phyloP scores from a whole-genome alignment of 2,113 vertebrate genomes.

The Phoxinus phoxinus region DNA sequence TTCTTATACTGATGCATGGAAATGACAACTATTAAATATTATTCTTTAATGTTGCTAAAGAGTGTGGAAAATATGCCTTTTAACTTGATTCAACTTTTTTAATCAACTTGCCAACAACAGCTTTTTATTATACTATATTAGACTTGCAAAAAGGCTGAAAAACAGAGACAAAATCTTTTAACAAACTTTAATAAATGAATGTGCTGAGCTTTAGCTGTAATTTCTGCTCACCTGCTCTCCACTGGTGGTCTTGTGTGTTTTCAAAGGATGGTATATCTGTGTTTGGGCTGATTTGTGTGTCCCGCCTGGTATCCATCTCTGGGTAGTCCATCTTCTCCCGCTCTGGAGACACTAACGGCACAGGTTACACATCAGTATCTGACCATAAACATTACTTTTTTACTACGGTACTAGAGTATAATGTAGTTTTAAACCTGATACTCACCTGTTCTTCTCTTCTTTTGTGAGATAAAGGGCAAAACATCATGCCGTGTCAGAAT shows the following conservation, averaged over 20 bases:
- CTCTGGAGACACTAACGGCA: constrained; percentile 83
- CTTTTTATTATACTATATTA: background rate
- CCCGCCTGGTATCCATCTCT: constrained; percentile 58
- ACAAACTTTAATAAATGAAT: background rate
- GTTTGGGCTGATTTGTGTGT: constrained; percentile 67
- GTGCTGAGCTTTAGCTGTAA: background rate
- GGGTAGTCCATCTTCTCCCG: constrained; percentile 65
- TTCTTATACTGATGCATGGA: background rate
- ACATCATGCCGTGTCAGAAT: constrained; percentile 89
- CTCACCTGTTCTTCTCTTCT: constrained; percentile 84
- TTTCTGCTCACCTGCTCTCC: constrained; percentile 77
- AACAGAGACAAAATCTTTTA: background rate
- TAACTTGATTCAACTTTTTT: background rate
- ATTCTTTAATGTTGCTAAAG: background rate
- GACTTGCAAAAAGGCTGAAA: background rate
- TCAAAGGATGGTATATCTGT: constrained; percentile 62
- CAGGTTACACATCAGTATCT: constrained; percentile 27
- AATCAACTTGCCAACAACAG: background rate
- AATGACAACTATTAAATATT: background rate
- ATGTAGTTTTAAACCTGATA: background rate
- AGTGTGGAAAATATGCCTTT: background rate
- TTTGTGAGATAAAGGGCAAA: constrained; percentile 82
- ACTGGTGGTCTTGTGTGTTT: constrained; percentile 59
- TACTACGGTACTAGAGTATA: background rate
- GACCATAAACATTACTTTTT: background rate